Conservation (phyloP, 1,140 invertebrate genomes). For the Drosophila ananassae region DNA sequence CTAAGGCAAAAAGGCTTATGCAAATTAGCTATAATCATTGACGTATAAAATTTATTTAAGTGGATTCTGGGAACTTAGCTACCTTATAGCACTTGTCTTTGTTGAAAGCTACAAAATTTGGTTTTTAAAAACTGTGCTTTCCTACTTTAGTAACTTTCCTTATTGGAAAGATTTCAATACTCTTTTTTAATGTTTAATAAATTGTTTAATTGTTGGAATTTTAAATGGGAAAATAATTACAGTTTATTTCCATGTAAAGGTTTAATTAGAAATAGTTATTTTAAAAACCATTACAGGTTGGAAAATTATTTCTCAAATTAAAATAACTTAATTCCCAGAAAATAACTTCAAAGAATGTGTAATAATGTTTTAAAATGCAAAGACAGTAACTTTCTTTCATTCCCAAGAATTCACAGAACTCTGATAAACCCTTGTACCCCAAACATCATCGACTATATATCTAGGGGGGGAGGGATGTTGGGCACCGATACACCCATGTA, state of each 20-base stretch:
- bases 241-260: neutral
- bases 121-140: neutral
- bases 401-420: slow-evolving; percentile 31
- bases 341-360: neutral
- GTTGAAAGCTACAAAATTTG: slow-evolving; percentile 2
- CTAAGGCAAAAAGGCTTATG: slow-evolving; percentile 37
- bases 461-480: slow-evolving; percentile 4
- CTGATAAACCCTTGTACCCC: slow-evolving; percentile 27
- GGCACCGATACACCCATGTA: slow-evolving; percentile 12
- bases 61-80: slow-evolving; percentile 41
- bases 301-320: neutral
- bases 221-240: neutral
- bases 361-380: neutral
- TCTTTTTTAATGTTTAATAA: neutral
- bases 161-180: neutral
- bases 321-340: neutral
- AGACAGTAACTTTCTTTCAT: slow-evolving; percentile 43
- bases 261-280: neutral
- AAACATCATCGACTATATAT: slow-evolving; percentile 1
- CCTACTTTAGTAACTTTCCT: neutral
- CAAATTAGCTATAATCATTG: slow-evolving; percentile 47
- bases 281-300: no score
- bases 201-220: no score
- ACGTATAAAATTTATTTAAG: slow-evolving; percentile 50
- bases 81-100: slow-evolving; percentile 10